Evolutionary conservation across 2,888 invertebrate species (phyloP).

Genomic region (Mesochorus sp.): DNA sequence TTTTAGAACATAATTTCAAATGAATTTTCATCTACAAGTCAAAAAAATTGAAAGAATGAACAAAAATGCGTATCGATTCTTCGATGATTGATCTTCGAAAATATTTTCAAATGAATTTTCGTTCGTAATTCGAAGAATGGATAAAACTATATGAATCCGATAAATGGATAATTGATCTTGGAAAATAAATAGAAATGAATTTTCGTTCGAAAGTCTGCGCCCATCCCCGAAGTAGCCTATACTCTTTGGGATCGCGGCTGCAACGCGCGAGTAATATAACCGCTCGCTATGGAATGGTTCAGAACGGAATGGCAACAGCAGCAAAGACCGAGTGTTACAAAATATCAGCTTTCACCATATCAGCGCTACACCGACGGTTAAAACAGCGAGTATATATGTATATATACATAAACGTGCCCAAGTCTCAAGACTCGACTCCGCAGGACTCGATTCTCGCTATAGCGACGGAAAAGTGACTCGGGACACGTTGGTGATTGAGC

Average conservation of each 20-base stretch:
- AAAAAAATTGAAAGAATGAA: no score
- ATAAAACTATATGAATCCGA: not conserved
- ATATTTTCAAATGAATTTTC: no score
- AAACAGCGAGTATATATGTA: not conserved
- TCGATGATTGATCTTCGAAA: no score
- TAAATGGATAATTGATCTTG: not conserved
- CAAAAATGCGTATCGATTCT: no score
- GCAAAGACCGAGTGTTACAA: slow-evolving; percentile 77
- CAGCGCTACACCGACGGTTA: slow-evolving; percentile 65
- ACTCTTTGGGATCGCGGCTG: slow-evolving; percentile 56
- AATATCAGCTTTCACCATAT: slow-evolving; percentile 82
- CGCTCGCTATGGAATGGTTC: slow-evolving; percentile 68
- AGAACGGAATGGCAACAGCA: slow-evolving; percentile 78
- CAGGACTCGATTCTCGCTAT: not conserved
- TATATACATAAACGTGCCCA: not conserved
- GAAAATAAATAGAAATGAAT: not conserved
- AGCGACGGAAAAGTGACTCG: slow-evolving; percentile 37
- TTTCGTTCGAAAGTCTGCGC: not conserved
- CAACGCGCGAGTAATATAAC: slow-evolving; percentile 69
- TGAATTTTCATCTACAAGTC: no score
- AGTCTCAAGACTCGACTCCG: slow-evolving; percentile 4
- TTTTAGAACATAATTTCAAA: no score
- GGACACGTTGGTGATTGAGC: slow-evolving; percentile 22
- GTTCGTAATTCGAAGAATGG: no score
- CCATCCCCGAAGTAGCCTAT: not conserved